Conservation (phyloP, 2,113 vertebrate species). For the Xiphophorus maculatus region DNA sequence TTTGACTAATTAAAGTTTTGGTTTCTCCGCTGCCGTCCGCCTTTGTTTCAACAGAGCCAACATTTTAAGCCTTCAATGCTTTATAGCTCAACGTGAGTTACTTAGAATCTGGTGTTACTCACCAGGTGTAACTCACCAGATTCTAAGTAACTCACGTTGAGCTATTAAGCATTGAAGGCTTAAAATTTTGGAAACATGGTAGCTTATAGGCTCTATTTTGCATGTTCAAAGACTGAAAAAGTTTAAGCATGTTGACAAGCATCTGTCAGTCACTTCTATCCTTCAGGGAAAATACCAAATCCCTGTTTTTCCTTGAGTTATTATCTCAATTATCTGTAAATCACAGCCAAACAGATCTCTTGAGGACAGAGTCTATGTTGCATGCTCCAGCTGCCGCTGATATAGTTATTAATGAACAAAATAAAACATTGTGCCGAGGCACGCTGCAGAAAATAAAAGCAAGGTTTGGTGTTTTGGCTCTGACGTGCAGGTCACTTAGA, state of each 20-base stretch:
- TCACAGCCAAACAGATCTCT: conserved; percentile 39
- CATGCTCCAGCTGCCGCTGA: conserved; percentile 23
- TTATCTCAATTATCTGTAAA: conserved; percentile 69
- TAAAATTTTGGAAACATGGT: not conserved
- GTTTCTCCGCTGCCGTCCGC: too few species aligned
- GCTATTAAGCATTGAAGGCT: not conserved
- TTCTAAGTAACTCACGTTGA: not conserved
- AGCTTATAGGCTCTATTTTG: not conserved
- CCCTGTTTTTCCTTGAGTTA: conserved; percentile 67
- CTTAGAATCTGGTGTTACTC: too few species aligned
- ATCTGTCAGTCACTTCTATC: conserved; percentile 33
- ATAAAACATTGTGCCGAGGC: conserved; percentile 19
- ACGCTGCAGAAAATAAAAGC: conserved; percentile 24
- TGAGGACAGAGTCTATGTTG: conserved; percentile 12
- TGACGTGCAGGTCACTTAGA: conserved; percentile 55
- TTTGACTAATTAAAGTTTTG: too few species aligned
- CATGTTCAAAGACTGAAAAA: not conserved
- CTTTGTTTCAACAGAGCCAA: too few species aligned
- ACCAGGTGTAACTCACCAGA: too few species aligned
- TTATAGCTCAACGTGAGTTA: too few species aligned
- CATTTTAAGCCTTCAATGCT: too few species aligned
- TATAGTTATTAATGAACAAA: conserved; percentile 21
- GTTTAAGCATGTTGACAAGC: conserved; percentile 14
- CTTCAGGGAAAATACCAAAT: conserved; percentile 39
- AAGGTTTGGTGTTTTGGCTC: conserved; percentile 28